Conservation (phyloP, 53 echinoderm and acorn worm species). For the Paracentrotus lividus region DNA sequence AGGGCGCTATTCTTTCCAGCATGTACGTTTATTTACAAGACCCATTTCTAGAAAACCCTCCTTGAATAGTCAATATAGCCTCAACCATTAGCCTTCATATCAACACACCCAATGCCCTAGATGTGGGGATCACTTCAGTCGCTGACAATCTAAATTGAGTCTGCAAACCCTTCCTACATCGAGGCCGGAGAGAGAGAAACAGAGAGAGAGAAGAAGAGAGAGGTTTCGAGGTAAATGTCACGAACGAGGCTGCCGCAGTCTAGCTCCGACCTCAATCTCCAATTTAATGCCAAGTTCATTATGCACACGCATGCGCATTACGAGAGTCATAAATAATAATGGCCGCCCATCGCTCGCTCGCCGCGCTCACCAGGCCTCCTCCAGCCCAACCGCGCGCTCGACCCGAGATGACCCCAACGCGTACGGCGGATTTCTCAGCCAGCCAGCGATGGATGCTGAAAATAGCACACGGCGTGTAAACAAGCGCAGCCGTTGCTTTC, state of each 20-base stretch:
- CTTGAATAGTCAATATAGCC: constrained; percentile 72
- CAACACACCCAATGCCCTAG: constrained; percentile 68
- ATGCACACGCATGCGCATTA: constrained; percentile 65
- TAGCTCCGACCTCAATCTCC: constrained; percentile 44
- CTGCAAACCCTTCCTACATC: constrained; percentile 56
- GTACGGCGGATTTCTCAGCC: constrained; percentile 43
- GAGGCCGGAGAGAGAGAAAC: constrained; percentile 43
- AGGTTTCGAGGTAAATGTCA: constrained; percentile 64
- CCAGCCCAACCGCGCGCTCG: constrained; percentile 66
- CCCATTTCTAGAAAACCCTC: constrained; percentile 68
- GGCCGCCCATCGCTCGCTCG: constrained; percentile 50
- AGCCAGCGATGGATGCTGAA: constrained; percentile 71
- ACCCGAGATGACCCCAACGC: constrained; percentile 65
- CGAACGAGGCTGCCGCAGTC: constrained; percentile 68
- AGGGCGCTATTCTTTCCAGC: constrained; percentile 58
- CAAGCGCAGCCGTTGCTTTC: constrained; percentile 73
- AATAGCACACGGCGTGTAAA: constrained; percentile 74
- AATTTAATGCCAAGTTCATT: constrained; percentile 69
- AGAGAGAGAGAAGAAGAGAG: constrained; percentile 10
- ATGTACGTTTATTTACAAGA: constrained; percentile 71
- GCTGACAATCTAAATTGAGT: constrained; percentile 68
- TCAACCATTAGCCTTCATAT: constrained; percentile 71
- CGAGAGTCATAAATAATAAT: constrained; percentile 68
- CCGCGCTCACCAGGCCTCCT: constrained; percentile 36
- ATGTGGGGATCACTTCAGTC: constrained; percentile 59